phyloP scores from a whole-genome alignment of 1,140 invertebrate species.

The Drosophila bifasciata region DNA sequence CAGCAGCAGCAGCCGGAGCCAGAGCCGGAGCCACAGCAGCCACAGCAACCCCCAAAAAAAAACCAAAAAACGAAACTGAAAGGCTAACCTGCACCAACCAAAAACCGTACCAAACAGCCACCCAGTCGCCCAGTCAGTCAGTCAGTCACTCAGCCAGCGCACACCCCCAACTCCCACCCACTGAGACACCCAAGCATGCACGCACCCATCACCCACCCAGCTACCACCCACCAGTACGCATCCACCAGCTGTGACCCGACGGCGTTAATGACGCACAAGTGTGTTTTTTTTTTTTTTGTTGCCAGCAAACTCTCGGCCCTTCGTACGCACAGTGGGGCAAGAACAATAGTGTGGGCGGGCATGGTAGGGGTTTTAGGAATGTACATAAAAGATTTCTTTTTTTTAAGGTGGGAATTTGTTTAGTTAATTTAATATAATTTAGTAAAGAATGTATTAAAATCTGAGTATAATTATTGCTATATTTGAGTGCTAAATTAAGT shows the following conservation, averaged over 20 bases:
- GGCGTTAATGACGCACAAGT: constrained; percentile 81
- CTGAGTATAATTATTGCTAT: too few relatives aligned
- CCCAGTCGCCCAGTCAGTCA: constrained; percentile 1
- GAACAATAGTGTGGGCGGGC: too few relatives aligned
- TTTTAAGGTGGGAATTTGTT: not conserved
- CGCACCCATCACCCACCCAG: constrained; percentile 22
- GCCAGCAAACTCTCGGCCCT: constrained; percentile 4
- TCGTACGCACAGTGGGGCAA: constrained; percentile 18
- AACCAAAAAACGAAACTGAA: too few relatives aligned
- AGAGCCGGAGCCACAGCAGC: constrained; percentile 42
- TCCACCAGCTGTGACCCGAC: constrained; percentile 80
- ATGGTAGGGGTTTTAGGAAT: too few relatives aligned
- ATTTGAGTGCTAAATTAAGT: too few relatives aligned
- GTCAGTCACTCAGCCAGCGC: not conserved
- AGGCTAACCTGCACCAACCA: constrained; percentile 25
- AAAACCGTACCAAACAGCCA: constrained; percentile 30
- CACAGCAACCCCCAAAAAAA: constrained; percentile 33
- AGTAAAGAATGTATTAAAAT: too few relatives aligned
- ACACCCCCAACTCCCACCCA: constrained; percentile 3
- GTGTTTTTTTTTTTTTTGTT: too few relatives aligned
- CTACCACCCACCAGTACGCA: constrained; percentile 24
- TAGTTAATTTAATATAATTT: too few relatives aligned
- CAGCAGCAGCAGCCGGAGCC: constrained; percentile 43
- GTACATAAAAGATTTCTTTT: not conserved
- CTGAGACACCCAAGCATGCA: constrained; percentile 2